A percentile compares a stretch with the other conserved stretches of the same genome.
These are phyloP conservation scores for Microctenopoma stevenorrisi DNA, from an alignment of 2,797 vertebrate genomes.

Conservation along the genomic window DNA sequence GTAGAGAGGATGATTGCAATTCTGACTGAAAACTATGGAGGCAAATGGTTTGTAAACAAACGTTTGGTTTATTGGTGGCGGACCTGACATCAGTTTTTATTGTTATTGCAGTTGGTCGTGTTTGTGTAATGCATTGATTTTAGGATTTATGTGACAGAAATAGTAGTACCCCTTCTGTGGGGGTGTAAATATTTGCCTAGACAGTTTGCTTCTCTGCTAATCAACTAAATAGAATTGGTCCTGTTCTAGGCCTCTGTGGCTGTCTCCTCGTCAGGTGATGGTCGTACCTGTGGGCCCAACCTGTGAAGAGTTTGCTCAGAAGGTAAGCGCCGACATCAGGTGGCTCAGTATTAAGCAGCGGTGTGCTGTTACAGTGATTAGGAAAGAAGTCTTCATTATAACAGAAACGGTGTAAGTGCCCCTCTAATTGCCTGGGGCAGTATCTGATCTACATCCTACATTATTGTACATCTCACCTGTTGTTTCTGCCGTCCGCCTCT, in stretches of 20 bases:
- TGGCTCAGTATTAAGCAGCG: no score
- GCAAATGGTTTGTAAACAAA: conserved; percentile 90
- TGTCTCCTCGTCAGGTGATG: conserved; percentile 97
- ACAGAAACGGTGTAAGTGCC: no score
- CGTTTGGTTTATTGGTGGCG: neutral
- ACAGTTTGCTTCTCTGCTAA: conserved; percentile 8
- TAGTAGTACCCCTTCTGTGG: conserved; percentile 1
- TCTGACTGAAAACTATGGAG: conserved; percentile 96
- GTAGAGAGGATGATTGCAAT: conserved; percentile 99
- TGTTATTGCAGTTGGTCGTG: conserved; percentile 5
- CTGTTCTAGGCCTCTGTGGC: conserved; percentile 92
- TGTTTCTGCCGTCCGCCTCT: no score
- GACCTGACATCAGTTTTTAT: neutral
- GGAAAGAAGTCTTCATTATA: no score
- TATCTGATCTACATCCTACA: no score
- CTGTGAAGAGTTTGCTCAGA: conserved; percentile 94
- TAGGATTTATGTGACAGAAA: conserved; percentile 4
- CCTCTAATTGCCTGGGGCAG: no score
- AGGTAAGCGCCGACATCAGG: conserved; percentile 78
- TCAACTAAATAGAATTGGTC: conserved; percentile 19
- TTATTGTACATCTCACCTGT: no score
- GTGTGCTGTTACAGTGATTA: no score
- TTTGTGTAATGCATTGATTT: conserved; percentile 7
- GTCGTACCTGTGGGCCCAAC: conserved; percentile 94
- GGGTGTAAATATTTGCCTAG: conserved; percentile 18